Evolutionary conservation across 2,113 vertebrate species (phyloP), one percentile per base, ranked within the genome.

Genomic region (chimpanzee (Pan troglodytes)): DNA sequence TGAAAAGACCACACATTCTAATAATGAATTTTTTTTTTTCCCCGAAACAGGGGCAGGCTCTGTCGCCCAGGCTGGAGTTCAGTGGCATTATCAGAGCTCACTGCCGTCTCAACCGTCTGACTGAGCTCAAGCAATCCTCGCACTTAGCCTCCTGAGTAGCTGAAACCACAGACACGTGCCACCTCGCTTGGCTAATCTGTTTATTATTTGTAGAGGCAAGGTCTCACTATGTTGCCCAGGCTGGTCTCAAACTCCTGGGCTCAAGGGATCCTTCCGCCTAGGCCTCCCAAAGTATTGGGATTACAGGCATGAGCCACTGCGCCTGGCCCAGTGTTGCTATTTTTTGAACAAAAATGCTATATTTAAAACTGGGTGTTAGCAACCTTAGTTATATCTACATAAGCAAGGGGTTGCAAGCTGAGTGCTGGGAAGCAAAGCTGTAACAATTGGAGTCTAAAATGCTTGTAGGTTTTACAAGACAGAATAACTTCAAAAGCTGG

Each of bases 361-460:
- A 2, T 7, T 57, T 20, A 27, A 86, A 59, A 6, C 38, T 45
- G n/a, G 30, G 75, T 32, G 25, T 64, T 9, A 17, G 27, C 43
- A 75, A 13, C 57, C 64, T 52, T 8, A 48, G 35, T 55, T 20
- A 23, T 4, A 23, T 8, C 35, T 48, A n/a, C 35, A 4, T 30
- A 76, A 57, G 0, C 2, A 1, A 23, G 45, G 13, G 22, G 23
- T 0, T 10, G 18, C 6, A 12, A 8, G 0, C 27, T 1, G 8
- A 25, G 40, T 1, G 8, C 7, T 22, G 25, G 64, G 48, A 80
- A 81, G 57, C 20, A 4, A 4, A 3, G 40, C 22, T 30, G 4
- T 13, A 20, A 43, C 13, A 22, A 35, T 0, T 2, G 8, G 48
- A 75, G 75, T 14, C 57, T 87, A 22, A n/a, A 61, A 38, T 8